Base-by-base conservation (phyloP, 2,797 vertebrate genomes). In the Platalea minor region DNA sequence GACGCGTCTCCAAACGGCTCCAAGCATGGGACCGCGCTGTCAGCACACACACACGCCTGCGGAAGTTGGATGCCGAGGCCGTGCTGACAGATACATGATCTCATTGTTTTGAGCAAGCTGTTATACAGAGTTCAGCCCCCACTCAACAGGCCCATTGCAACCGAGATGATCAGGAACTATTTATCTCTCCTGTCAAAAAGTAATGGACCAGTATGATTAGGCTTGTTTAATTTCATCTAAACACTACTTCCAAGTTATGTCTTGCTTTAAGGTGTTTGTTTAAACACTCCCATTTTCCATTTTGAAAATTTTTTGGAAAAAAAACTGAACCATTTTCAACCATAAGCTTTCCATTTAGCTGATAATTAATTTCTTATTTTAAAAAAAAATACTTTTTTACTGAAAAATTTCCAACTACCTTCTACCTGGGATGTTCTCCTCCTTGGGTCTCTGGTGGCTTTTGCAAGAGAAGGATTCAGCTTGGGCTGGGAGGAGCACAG, bases 11-110 rank as follows among this genome's bases (percentile, higher is more conserved):
- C 74, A 37, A 56, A 43, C 0, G 8, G 37, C 57, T 65, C 73
- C 37, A 6, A 2, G 65, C 0, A 11, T 4, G 1, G 65, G 37
- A 39, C 5, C 0, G 0, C 0, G 10, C 80, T 91, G 76, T 45
- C 83, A 63, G 64, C 56, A 35, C 33, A 1, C 65, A 35, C 68
- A 29, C 18, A 6, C 0, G 2, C 1, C 4, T 11, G 24, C 0
- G 3, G n/a, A 25, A 11, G 48, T 5, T 31, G 83, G 33, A 46
- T 1, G 9, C 0, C 1, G n/a, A 59, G 80, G 48, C 24, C 0
- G 7, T 37, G 92, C 74, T 93, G 91, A 89, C 80, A 88, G 88
- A 84, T 5, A 4, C 51, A 4, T 13, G 45, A 90, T 28, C 67
- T 91, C 91, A 63, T 39, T 39, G 57, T 37, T 84, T 25, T 6